A percentile compares a stretch with the other conserved stretches of the same genome.
Conservation (phyloP, 2,888 invertebrate species). For the Ephialtes manifestator region DNA sequence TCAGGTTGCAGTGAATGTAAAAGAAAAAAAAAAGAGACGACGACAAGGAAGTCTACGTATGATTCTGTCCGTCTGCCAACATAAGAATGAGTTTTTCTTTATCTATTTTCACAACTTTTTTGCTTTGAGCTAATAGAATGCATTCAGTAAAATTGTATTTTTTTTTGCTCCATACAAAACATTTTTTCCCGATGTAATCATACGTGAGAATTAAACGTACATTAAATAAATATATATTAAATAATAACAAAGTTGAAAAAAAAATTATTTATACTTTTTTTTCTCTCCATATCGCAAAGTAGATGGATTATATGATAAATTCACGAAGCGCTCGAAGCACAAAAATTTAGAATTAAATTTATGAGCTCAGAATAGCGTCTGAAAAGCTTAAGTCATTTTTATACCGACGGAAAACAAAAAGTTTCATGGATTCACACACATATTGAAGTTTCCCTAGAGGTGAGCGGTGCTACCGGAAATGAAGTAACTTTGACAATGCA, state of each 20-base stretch:
- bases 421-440: not conserved
- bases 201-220: too few relatives aligned
- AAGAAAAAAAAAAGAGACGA: slow-evolving; percentile 11
- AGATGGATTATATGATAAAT: not conserved
- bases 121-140: too few relatives aligned
- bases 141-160: too few relatives aligned
- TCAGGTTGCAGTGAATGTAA: slow-evolving; percentile 8
- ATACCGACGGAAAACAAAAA: not conserved
- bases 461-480: not conserved
- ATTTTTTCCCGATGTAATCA: too few relatives aligned
- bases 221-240: not conserved
- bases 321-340: not conserved
- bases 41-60: slow-evolving; percentile 7
- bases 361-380: not conserved
- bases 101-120: not conserved
- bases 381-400: not conserved
- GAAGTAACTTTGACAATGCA: not conserved
- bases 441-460: not conserved
- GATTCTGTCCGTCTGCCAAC: not conserved
- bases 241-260: too few relatives aligned
- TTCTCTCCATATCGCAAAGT: too few relatives aligned
- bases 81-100: not conserved
- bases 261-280: too few relatives aligned
- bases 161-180: too few relatives aligned
- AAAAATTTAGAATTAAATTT: not conserved